Conservation (phyloP, 2,113 vertebrate species). For the Pavo muticus region DNA sequence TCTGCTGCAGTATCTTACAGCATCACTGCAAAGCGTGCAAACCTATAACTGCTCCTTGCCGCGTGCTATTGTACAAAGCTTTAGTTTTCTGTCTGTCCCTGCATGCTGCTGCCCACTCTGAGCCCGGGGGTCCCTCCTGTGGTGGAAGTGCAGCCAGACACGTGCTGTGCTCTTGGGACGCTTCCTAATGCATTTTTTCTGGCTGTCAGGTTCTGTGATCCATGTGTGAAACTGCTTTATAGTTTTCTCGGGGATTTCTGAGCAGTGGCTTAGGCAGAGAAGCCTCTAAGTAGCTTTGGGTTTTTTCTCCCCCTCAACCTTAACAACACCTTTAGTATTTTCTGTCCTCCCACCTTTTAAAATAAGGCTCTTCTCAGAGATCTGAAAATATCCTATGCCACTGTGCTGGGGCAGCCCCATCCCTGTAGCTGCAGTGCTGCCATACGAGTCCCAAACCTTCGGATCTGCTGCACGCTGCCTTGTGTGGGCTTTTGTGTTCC, state of each 20-base stretch:
- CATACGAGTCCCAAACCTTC: background rate
- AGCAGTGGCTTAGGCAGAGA: background rate
- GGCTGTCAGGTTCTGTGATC: background rate
- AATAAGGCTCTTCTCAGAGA: background rate
- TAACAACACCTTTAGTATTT: background rate
- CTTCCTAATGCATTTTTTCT: background rate
- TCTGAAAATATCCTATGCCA: background rate
- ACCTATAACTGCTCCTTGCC: background rate
- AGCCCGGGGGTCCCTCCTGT: background rate
- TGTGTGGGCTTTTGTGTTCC: background rate
- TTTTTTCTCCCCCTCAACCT: background rate
- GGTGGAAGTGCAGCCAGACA: background rate
- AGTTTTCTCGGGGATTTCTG: background rate
- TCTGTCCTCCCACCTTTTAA: background rate
- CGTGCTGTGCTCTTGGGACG: background rate
- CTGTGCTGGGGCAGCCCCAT: background rate
- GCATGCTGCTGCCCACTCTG: rapidly evolving
- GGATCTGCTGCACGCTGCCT: background rate
- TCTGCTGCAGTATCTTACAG: background rate
- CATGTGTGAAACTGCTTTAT: background rate
- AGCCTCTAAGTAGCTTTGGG: background rate
- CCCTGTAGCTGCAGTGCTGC: too few species aligned
- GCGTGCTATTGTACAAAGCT: background rate
- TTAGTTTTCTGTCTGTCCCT: background rate
- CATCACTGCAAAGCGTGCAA: rapidly evolving